A percentile compares a stretch with the other conserved stretches of the same genome.
These are phyloP conservation scores for Eupithecia pulchellata DNA, from an alignment of 2,888 invertebrate species.

Conservation along the genomic window DNA sequence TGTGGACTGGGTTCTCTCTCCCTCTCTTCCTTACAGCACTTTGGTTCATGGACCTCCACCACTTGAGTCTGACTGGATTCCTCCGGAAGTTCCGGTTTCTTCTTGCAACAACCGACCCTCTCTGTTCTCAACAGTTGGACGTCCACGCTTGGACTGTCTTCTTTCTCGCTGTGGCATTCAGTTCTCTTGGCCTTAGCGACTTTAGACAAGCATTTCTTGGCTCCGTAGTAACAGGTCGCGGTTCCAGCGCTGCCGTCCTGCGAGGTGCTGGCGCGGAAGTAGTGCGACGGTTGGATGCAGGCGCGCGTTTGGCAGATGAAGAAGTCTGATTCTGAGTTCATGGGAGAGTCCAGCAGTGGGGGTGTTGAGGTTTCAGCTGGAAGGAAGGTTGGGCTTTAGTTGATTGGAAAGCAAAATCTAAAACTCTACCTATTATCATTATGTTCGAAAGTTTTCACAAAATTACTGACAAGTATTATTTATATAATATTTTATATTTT, in stretches of 20 bases:
- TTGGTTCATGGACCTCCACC: constrained; percentile 50
- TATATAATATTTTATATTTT: no score
- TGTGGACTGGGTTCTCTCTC: constrained; percentile 71
- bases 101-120: constrained; percentile 68
- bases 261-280: constrained; percentile 69
- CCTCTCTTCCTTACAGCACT: constrained; percentile 51
- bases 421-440: no score
- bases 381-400: constrained; percentile 33
- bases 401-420: not conserved
- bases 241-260: constrained; percentile 55
- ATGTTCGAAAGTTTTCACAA: no score
- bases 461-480: no score
- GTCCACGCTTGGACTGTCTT: constrained; percentile 71
- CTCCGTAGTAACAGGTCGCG: constrained; percentile 72
- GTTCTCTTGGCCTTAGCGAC: constrained; percentile 66
- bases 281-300: constrained; percentile 78
- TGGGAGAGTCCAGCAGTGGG: constrained; percentile 68
- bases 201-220: constrained; percentile 73
- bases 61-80: constrained; percentile 13
- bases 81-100: constrained; percentile 61
- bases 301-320: constrained; percentile 76
- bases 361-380: constrained; percentile 77
- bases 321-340: constrained; percentile 70
- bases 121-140: constrained; percentile 66
- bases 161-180: constrained; percentile 64